Percentiles rank a stretch among this genome's conserved stretches.
Conservation (phyloP, 2,888 invertebrate species). For the Drosophila picticornis region DNA sequence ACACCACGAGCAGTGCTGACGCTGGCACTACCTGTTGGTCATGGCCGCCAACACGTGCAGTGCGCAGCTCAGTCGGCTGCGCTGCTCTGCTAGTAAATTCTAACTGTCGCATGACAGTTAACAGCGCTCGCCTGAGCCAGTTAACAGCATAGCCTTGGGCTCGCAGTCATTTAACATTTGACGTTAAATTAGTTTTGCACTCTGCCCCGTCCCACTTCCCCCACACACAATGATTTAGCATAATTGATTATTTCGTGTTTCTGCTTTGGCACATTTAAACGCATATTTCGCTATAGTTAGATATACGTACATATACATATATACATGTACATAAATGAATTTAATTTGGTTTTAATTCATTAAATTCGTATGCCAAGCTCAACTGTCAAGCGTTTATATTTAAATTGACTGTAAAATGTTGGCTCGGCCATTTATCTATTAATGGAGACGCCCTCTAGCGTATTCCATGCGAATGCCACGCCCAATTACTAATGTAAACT, state of each 20-base stretch:
- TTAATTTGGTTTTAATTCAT: constrained; percentile 29
- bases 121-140: constrained; percentile 31
- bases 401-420: constrained; percentile 42
- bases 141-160: constrained; percentile 39
- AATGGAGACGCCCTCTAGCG: constrained; percentile 30
- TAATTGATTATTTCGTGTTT: constrained; percentile 44
- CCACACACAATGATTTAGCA: constrained; percentile 25
- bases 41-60: constrained; percentile 47
- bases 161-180: constrained; percentile 31
- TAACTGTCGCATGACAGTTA: constrained; percentile 63
- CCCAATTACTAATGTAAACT: constrained; percentile 15
- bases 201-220: background rate
- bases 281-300: constrained; percentile 33
- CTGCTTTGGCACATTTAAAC: constrained; percentile 35
- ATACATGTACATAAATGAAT: background rate
- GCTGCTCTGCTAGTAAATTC: constrained; percentile 53
- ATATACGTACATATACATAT: background rate
- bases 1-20: constrained; percentile 25
- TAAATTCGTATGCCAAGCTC: constrained; percentile 23
- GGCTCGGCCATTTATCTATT: constrained; percentile 46
- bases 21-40: constrained; percentile 56
- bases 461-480: constrained; percentile 28
- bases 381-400: constrained; percentile 16
- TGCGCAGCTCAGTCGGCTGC: constrained; percentile 29
- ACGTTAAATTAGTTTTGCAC: constrained; percentile 17